Conservation (phyloP, 2,888 invertebrate genomes). For the Scaptomyza parva region DNA sequence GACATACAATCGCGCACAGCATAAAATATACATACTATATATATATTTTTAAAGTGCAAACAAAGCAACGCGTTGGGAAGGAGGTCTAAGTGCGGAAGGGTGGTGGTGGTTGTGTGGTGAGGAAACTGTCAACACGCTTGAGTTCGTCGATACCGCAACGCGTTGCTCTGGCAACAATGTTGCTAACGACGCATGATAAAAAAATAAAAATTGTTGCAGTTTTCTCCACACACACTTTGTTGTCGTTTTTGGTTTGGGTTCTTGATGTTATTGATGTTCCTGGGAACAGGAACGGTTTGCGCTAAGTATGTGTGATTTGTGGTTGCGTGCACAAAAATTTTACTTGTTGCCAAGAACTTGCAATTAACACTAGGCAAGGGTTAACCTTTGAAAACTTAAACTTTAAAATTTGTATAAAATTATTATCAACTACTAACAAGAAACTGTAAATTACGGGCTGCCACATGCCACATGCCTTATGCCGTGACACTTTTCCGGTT, state of each 20-base stretch:
- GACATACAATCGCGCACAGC: conserved; percentile 48
- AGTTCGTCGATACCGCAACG: conserved; percentile 35
- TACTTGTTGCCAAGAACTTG: conserved; percentile 12
- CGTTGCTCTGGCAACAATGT: conserved; percentile 61
- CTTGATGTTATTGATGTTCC: conserved; percentile 70
- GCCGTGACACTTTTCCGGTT: conserved; percentile 39
- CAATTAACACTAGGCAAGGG: conserved; percentile 13
- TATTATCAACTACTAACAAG: conserved; percentile 40
- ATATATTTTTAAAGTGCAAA: conserved; percentile 11
- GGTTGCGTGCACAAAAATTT: conserved; percentile 17
- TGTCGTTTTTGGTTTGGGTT: conserved; percentile 24
- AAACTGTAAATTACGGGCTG: conserved; percentile 30
- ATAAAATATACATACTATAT: conserved; percentile 53
- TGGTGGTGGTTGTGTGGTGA: not conserved
- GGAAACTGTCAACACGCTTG: conserved; percentile 61
- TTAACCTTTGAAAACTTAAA: not conserved
- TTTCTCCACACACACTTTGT: conserved; percentile 23
- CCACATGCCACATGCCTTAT: conserved; percentile 6
- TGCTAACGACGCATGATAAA: conserved; percentile 58
- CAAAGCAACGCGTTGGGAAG: conserved; percentile 5
- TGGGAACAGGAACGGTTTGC: conserved; percentile 51
- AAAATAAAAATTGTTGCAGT: conserved; percentile 46
- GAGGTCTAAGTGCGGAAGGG: not conserved
- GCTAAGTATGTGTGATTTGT: conserved; percentile 64
- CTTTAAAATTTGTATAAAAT: conserved; percentile 25